phyloP scores from a whole-genome alignment of 2,888 invertebrate genomes.

The Atherix ibis region DNA sequence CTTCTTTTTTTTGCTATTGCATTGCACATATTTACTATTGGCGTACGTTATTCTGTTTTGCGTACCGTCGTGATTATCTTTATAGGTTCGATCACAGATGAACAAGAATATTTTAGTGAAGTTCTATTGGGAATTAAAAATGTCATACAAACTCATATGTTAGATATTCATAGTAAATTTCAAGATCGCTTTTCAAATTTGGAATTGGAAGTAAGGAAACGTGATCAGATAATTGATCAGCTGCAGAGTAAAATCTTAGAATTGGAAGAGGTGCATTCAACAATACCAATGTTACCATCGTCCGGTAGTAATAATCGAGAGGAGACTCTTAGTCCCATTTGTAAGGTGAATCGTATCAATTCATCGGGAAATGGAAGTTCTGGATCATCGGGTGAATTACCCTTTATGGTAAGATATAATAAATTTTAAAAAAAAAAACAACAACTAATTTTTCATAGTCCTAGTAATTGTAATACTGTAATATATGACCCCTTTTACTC shows the following conservation, averaged over 20 bases:
- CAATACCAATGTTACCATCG: too few relatives aligned
- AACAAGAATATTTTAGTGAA: conserved; percentile 69
- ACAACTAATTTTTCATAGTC: background rate
- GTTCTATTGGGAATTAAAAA: conserved; percentile 65
- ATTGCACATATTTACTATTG: background rate
- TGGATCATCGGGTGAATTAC: conserved; percentile 28
- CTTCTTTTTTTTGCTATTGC: background rate
- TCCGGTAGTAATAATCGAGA: background rate
- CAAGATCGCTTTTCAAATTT: conserved; percentile 57
- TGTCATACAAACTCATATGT: conserved; percentile 59
- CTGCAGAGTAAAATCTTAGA: conserved; percentile 57
- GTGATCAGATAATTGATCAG: conserved; percentile 67
- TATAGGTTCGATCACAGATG: conserved; percentile 49
- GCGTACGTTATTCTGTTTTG: too few relatives aligned
- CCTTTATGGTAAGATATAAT: conserved; percentile 31
- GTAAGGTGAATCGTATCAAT: conserved; percentile 14
- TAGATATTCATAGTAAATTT: conserved; percentile 54
- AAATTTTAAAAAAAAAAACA: background rate
- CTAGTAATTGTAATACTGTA: background rate
- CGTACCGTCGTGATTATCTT: too few relatives aligned
- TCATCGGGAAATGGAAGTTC: conserved; percentile 15
- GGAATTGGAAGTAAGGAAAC: conserved; percentile 62
- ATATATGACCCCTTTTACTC: background rate
- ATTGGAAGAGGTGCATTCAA: conserved; percentile 32
- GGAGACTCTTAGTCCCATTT: background rate